phyloP scores from a whole-genome alignment of 2,888 invertebrate species.

The Megamerina dolium region DNA sequence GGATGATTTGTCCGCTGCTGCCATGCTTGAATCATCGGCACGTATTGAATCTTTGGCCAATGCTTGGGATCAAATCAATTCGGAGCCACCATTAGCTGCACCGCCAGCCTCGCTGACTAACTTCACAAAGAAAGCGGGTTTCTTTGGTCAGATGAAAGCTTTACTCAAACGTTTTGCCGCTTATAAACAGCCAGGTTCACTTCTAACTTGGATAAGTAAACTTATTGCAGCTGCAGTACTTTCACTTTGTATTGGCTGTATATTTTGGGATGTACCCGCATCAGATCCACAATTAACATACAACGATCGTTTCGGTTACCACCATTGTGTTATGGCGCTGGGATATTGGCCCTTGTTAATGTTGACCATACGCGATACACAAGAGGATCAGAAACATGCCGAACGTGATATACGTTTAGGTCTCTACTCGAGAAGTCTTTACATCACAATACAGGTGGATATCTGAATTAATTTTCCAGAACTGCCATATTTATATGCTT shows the following conservation, averaged over 20 bases:
- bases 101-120: constrained; percentile 72
- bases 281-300: constrained; percentile 67
- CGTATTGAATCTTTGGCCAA: constrained; percentile 86
- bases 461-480: neutral
- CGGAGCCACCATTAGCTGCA: constrained; percentile 54
- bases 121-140: constrained; percentile 59
- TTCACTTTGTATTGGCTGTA: constrained; percentile 76
- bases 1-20: constrained; percentile 89
- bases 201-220: constrained; percentile 71
- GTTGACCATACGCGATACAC: constrained; percentile 50
- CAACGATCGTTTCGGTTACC: constrained; percentile 79
- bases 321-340: constrained; percentile 74
- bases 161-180: constrained; percentile 54
- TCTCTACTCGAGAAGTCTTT: constrained; percentile 72
- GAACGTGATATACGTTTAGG: constrained; percentile 76
- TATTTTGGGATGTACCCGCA: constrained; percentile 83
- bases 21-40: constrained; percentile 90
- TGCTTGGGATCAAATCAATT: constrained; percentile 53
- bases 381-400: constrained; percentile 57
- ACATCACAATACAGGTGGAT: constrained; percentile 72
- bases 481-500: neutral
- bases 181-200: constrained; percentile 79
- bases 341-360: constrained; percentile 72
- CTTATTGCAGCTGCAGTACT: constrained; percentile 74
- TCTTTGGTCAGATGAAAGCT: constrained; percentile 66